Percentiles rank a stretch among this genome's conserved stretches.
phyloP scores from a whole-genome alignment of 2,797 vertebrate genomes.

The Lacerta viridis region DNA sequence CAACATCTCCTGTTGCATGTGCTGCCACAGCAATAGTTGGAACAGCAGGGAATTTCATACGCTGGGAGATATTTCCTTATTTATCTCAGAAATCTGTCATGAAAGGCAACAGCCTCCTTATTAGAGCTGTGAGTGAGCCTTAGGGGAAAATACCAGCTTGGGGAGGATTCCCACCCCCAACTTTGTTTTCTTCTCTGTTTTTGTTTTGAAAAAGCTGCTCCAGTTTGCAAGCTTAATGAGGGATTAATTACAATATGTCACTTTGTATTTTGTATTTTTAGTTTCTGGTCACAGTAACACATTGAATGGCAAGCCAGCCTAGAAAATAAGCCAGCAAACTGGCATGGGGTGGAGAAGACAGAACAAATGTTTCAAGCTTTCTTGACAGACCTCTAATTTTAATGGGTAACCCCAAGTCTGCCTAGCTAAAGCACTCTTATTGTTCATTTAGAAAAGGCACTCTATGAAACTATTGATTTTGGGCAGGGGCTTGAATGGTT shows the following conservation, averaged over 20 bases:
- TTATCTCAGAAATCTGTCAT: constrained; percentile 19
- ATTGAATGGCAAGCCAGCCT: background rate
- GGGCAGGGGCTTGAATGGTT: constrained; percentile 7
- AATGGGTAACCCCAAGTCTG: constrained; percentile 24
- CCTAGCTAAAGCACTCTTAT: background rate
- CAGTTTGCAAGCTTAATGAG: background rate
- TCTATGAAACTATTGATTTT: constrained; percentile 35
- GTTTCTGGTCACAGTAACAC: background rate
- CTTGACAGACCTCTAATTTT: constrained; percentile 17
- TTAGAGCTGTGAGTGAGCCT: background rate
- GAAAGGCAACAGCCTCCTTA: constrained; percentile 22
- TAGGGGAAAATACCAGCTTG: background rate
- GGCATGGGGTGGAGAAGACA: background rate
- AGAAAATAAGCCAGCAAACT: background rate
- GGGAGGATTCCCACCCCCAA: background rate
- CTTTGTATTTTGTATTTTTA: background rate
- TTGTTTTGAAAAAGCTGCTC: background rate
- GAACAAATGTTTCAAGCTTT: background rate
- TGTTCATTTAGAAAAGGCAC: constrained; percentile 28
- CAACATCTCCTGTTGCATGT: background rate
- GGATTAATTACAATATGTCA: background rate
- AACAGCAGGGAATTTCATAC: constrained; percentile 27
- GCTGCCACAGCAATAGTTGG: background rate
- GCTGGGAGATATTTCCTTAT: background rate
- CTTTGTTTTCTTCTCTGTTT: background rate